Evolutionary conservation across 1,140 invertebrate species (phyloP), one percentile per base, ranked within the genome.

Genomic region (Atta cephalotes): DNA sequence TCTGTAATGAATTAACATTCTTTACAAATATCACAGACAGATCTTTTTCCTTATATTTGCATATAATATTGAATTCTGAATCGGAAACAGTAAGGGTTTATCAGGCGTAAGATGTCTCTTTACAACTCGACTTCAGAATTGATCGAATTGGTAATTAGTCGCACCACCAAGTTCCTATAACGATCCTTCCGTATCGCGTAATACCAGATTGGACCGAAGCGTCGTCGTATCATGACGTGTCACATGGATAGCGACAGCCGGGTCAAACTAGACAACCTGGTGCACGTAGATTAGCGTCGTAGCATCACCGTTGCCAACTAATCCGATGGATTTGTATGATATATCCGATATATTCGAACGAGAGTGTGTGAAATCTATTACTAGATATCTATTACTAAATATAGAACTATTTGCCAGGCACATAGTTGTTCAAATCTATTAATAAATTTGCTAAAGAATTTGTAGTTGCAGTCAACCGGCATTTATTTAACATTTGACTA

Each of bases 91-190:
- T 31, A 74, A 51, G 68, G 14, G 16, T 9, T 62, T 63, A 84
- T 18, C 39, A 18, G n/a, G 39, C 18, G 14, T 62, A 76, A 84
- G 68, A 3, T 84, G 51, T 74, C 16, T 45, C 70, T 76, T 84
- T 84, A 76, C 80, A 62, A 49, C 56, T 49, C 21, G 79, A 81
- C 68, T 68, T 81, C 21, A 28, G 51, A 31, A 31, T 45, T 56
- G 58, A 84, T 84, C 56, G 70, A 84, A 84, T 63, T 76, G 70
- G 56, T 84, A 76, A 84, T 84, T 76, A 84, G 70, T 74, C 80
- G n/a, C 39, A 58, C 72, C 72, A 56, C 56, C 56, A 62, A 84
- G 80, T 84, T 74, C 10, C 53, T 76, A 49, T 71, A 84, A 84
- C 70, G 80, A 74, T 76, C 80, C 56, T 74, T 62, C 70, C 58